Conservation (phyloP, 2,113 vertebrate species). For the Ptilorrhoa leucosticta region DNA sequence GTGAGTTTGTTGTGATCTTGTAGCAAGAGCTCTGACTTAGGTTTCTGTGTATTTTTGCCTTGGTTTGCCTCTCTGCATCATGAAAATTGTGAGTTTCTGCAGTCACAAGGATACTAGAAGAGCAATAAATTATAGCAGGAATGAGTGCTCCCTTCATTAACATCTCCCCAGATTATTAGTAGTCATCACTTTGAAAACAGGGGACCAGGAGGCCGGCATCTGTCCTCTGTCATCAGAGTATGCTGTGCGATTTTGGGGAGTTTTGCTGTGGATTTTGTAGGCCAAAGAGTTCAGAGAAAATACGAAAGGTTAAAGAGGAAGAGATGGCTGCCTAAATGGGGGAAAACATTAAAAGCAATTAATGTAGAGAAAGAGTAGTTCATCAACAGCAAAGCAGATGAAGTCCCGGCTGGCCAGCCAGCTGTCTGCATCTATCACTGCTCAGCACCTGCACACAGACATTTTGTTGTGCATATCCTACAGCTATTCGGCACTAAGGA, state of each 20-base stretch:
- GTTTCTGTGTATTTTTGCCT: background rate
- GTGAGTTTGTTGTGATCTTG: background rate
- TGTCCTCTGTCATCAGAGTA: background rate
- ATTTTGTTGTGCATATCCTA: background rate
- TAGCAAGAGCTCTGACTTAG: background rate
- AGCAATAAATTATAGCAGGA: background rate
- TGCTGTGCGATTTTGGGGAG: background rate
- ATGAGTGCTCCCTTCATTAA: background rate
- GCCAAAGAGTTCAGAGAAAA: background rate
- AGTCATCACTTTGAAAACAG: background rate
- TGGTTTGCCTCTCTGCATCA: background rate
- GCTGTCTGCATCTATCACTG: slow-evolving; percentile 33
- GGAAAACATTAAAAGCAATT: slow-evolving; percentile 7
- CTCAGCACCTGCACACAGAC: slow-evolving; percentile 13
- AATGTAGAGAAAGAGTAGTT: background rate
- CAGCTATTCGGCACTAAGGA: background rate
- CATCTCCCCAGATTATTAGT: background rate
- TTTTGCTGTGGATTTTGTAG: background rate
- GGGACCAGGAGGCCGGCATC: background rate
- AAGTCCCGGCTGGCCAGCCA: background rate
- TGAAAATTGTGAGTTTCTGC: background rate
- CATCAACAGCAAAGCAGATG: slow-evolving; percentile 42
- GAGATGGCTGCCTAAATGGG: background rate
- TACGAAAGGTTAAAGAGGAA: background rate
- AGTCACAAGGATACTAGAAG: background rate